These are phyloP conservation scores for Hymenochirus boettgeri DNA, from an alignment of 2,113 vertebrate species.

Conservation along the genomic window DNA sequence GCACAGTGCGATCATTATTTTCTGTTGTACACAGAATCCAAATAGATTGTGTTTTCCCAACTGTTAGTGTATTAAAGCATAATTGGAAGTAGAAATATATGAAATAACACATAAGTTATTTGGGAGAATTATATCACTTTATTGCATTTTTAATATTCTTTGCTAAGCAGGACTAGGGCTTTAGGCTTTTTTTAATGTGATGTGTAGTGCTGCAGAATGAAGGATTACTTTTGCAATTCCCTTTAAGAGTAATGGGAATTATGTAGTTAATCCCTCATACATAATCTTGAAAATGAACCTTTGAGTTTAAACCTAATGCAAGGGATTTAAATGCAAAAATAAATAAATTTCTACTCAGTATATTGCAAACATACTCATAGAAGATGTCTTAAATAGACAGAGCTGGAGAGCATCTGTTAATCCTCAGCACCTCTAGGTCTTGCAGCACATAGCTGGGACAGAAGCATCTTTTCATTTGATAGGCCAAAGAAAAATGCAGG, in stretches of 20 bases:
- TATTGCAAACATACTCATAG: conserved; percentile 37
- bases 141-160: conserved; percentile 7
- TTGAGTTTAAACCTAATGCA: conserved; percentile 41
- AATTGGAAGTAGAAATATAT: not conserved
- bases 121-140: conserved; percentile 2
- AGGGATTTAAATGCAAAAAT: conserved; percentile 41
- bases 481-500: not conserved
- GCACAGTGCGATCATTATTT: not conserved
- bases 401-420: conserved; percentile 24
- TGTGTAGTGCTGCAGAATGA: conserved; percentile 31
- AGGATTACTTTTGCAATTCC: conserved; percentile 43
- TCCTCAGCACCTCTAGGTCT: conserved; percentile 23
- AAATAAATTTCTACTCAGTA: conserved; percentile 41
- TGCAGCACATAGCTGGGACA: conserved; percentile 22
- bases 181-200: conserved; percentile 31
- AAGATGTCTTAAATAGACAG: conserved; percentile 35
- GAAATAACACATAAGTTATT: conserved; percentile 1
- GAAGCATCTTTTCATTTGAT: conserved; percentile 22
- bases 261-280: conserved; percentile 42
- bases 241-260: conserved; percentile 44
- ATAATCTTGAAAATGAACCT: conserved; percentile 44
- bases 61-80: not conserved
- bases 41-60: not conserved
- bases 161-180: conserved; percentile 16
- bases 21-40: not conserved